A percentile compares a stretch with the other conserved stretches of the same genome.
These are phyloP conservation scores for Chloromyia formosa DNA, from an alignment of 2,888 invertebrate genomes.

Conservation along the genomic window DNA sequence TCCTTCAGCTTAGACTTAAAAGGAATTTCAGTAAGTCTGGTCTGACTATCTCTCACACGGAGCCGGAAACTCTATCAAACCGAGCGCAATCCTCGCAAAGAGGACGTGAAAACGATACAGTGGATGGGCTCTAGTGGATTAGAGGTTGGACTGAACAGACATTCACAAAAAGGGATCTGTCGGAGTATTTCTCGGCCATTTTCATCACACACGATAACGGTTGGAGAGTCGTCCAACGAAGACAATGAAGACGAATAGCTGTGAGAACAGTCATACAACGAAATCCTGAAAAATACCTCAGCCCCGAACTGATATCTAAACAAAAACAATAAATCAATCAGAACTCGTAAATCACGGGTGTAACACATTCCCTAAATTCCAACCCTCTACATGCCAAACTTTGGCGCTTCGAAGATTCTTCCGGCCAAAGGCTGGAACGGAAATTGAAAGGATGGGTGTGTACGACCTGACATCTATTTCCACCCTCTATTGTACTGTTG, in stretches of 20 bases:
- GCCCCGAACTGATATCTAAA: slow-evolving; percentile 44
- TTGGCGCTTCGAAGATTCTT: background rate
- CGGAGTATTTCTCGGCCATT: background rate
- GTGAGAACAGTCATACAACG: background rate
- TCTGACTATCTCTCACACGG: background rate
- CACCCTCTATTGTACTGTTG: background rate
- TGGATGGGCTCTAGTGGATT: background rate
- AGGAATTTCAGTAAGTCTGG: background rate
- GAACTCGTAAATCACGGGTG: slow-evolving; percentile 48
- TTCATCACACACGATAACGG: slow-evolving; percentile 37
- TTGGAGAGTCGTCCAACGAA: background rate
- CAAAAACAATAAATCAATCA: slow-evolving; percentile 50
- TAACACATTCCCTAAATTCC: slow-evolving; percentile 49
- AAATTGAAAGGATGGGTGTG: background rate
- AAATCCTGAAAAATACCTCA: background rate
- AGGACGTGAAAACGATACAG: background rate
- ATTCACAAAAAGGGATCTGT: no score
- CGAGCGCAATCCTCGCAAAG: background rate
- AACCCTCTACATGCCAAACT: background rate
- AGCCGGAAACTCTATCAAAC: background rate
- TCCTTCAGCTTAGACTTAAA: background rate
- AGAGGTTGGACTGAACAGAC: background rate
- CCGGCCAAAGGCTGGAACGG: background rate
- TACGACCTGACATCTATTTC: background rate
- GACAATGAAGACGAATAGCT: background rate